Evolutionary conservation across 2,888 invertebrate species (phyloP), one percentile per base, ranked within the genome.

Genomic region (Ditula angustiorana): DNA sequence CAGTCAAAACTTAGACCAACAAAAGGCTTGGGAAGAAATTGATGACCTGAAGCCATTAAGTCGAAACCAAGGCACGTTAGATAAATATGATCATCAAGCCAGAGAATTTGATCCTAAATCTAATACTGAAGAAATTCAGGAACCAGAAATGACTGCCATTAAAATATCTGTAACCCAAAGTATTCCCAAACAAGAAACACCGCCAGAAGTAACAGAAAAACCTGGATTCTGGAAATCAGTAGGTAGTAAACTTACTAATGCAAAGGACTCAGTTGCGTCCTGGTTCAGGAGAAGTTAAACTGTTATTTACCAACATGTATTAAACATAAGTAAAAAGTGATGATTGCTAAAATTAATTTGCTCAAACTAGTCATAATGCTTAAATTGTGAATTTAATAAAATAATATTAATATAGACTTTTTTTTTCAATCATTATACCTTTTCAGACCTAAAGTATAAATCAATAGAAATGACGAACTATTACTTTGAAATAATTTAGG

Each of bases 181-280:
- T 10, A 47, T 35, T 44, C 57, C 60, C 2, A 57, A 62, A 56
- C 68, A 68, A 59, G 72, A 71, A 57, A 50, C 77, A 62, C 71
- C 84, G 68, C 66, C 70, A 71, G 81, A 79, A 62, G 69, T 69
- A n/a, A 82, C 85, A 68, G 84, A 87, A 74, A 83, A 90, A 57
- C 79, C 90, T 50, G 92, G 94, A 19, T 94, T 95, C 77, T 95
- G 95, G 95, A 85, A 83, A 64, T 90, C 86, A 75, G 73, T 95
- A 64, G 93, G 94, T 60, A 86, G 83, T 70, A 94, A 93, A 85
- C 83, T 95, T 44, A 85, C 83, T 47, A 87, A 67, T 71, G 91
- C 93, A 7, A 94, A 93, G 73, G 86, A 92, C 44, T 94, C 88
- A 80, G 91, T 94, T 47, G 84, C 85, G 71, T 94, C 93, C 70